Evolutionary conservation across 1,140 invertebrate genomes (phyloP).

Genomic region (Wiebesia pumilae): DNA sequence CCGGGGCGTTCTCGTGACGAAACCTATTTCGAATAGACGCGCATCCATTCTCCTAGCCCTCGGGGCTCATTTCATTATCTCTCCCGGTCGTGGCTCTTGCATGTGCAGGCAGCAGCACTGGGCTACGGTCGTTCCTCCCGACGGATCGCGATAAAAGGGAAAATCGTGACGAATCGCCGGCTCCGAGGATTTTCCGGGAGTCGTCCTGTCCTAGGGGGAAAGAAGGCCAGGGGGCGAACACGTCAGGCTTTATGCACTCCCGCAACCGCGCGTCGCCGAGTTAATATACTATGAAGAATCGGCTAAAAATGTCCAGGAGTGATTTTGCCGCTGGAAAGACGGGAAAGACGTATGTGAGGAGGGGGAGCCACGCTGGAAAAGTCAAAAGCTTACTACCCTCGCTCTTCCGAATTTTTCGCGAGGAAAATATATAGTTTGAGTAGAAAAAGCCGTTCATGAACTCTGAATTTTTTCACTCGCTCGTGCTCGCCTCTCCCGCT

Average conservation of each 20-base stretch:
- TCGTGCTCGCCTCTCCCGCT: not conserved
- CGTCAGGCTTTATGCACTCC: slow-evolving; percentile 32
- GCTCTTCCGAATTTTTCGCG: not conserved
- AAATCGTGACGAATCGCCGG: slow-evolving; percentile 62
- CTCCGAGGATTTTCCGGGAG: slow-evolving; percentile 34
- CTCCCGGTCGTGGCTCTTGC: not conserved
- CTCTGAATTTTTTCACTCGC: not conserved
- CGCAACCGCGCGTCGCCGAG: slow-evolving; percentile 28
- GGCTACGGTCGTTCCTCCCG: not conserved
- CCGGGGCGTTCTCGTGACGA: slow-evolving; percentile 3
- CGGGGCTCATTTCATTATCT: slow-evolving; percentile 52
- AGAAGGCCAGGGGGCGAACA: slow-evolving; percentile 18
- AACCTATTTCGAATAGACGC: not conserved
- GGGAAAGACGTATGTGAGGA: not conserved
- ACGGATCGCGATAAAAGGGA: slow-evolving; percentile 56
- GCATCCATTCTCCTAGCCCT: slow-evolving; percentile 42
- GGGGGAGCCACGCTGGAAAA: not conserved
- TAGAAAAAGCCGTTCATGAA: not conserved
- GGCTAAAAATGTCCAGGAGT: slow-evolving; percentile 3
- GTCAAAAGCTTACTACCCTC: not conserved
- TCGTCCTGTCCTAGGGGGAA: slow-evolving; percentile 13
- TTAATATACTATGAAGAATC: slow-evolving; percentile 58
- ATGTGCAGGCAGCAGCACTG: not conserved
- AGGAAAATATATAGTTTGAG: too few species aligned
- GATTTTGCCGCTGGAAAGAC: not conserved